These are phyloP conservation scores for Gobius niger DNA, from an alignment of 2,113 vertebrate genomes.

Conservation along the genomic window DNA sequence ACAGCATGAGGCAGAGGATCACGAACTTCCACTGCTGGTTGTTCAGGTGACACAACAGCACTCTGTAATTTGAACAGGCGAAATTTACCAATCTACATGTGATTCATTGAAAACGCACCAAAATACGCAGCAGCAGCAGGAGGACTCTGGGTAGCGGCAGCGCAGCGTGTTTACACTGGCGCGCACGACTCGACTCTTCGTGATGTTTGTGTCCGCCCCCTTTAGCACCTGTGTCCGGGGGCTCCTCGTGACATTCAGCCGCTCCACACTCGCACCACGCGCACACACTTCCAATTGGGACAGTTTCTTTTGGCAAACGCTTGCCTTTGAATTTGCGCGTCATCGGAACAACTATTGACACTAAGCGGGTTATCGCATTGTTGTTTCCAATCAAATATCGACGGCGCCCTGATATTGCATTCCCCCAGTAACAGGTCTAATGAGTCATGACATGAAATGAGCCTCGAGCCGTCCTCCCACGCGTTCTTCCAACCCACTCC, in stretches of 20 bases:
- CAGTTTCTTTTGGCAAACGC: background rate
- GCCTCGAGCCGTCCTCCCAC: constrained; percentile 64
- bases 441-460: constrained; percentile 64
- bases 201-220: constrained; percentile 7
- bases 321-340: background rate
- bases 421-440: constrained; percentile 45
- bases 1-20: no score
- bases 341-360: constrained; percentile 44
- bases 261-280: background rate
- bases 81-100: no score
- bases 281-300: background rate
- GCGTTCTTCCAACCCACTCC: constrained; percentile 46
- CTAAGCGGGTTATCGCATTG: constrained; percentile 23
- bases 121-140: background rate
- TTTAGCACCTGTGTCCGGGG: background rate
- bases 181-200: background rate
- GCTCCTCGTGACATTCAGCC: constrained; percentile 23
- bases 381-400: constrained; percentile 20
- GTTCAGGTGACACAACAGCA: no score
- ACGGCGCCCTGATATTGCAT: constrained; percentile 12
- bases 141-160: background rate
- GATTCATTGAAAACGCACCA: no score
- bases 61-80: no score
- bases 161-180: background rate
- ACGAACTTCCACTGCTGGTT: no score